Base-by-base conservation (phyloP, 2,113 vertebrate genomes). In the Actinemys pallida region DNA sequence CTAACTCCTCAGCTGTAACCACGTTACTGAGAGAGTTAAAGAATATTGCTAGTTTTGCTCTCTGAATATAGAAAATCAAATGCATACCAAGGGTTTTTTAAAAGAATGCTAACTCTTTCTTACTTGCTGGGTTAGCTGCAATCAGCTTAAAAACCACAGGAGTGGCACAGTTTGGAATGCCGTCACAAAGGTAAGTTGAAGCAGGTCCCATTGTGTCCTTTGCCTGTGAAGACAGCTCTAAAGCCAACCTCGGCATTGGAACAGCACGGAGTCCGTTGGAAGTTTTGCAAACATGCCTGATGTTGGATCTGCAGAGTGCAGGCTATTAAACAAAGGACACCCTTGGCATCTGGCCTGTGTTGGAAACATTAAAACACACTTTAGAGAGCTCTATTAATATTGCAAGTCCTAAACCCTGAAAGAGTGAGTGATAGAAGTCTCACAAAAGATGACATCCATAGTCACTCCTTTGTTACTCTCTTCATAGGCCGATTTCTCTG, bases 371-470 rank as follows among this genome's bases (percentile, higher is more conserved):
- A 8, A 80, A 94, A 12, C 12, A n/a, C 62, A 2, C 49, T 83
- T 54, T 7, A 50, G 35, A 57, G 45, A 54, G 10, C 54, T 50
- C 3, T 56, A 57, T 56, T 62, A 90, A 76, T 84, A 22, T 10
- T 85, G 90, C 31, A 27, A 10, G 12, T 9, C 0, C 2, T 72
- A n/a, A 76, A 83, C 54, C 7, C 16, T 7, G 53, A n/a, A 50
- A 1, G 53, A 9, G 49, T 35, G 8, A 35, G 42, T 1, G 8
- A 3, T 20, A 59, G 90, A 79, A 90, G 22, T 12, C 24, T 1
- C 0, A 0, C 31, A 1, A 3, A 29, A 45, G n/a, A 65, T 83
- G 5, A 87, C 90, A 83, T 25, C 39, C 62, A 5, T 25, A 8
- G 49, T 22, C 17, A 42, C 1, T 6, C 76, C 24, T 85, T 0